Evolutionary conservation across 1,140 invertebrate genomes (phyloP).

Genomic region (Euglossa dilemma): DNA sequence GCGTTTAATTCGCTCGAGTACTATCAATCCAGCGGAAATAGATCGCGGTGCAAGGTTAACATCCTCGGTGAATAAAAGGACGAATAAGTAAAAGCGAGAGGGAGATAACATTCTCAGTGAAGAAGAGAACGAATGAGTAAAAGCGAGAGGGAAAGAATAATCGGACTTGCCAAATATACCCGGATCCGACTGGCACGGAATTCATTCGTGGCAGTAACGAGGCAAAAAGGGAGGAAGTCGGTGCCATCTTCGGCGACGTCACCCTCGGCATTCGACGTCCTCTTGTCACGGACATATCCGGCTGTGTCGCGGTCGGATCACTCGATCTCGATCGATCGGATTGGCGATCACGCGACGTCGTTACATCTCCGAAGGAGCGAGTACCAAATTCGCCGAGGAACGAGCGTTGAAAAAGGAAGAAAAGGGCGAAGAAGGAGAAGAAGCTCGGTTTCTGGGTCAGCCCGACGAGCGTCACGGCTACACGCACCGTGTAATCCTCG

Average conservation of each 20-base stretch:
- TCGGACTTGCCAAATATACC: not conserved
- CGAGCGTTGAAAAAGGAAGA: not conserved
- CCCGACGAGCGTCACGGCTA: too few relatives aligned
- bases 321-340: slow-evolving; percentile 19
- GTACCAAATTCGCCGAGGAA: not conserved
- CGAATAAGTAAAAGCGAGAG: too few relatives aligned
- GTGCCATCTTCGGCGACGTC: slow-evolving; percentile 54
- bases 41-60: too few relatives aligned
- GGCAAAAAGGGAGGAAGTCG: slow-evolving; percentile 6
- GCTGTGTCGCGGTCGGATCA: not conserved
- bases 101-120: too few relatives aligned
- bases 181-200: slow-evolving; percentile 40
- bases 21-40: too few relatives aligned
- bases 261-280: slow-evolving; percentile 40
- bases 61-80: too few relatives aligned
- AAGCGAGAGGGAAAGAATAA: too few relatives aligned
- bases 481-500: not conserved
- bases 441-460: slow-evolving; percentile 19
- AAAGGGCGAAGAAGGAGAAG: too few relatives aligned
- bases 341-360: slow-evolving; percentile 41
- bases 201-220: slow-evolving; percentile 20
- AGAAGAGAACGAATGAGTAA: too few relatives aligned
- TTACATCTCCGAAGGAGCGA: not conserved
- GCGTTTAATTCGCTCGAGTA: too few relatives aligned
- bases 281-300: slow-evolving; percentile 60